Conservation (phyloP, 1,140 invertebrate genomes). For the Drosophila kurseongensis region DNA sequence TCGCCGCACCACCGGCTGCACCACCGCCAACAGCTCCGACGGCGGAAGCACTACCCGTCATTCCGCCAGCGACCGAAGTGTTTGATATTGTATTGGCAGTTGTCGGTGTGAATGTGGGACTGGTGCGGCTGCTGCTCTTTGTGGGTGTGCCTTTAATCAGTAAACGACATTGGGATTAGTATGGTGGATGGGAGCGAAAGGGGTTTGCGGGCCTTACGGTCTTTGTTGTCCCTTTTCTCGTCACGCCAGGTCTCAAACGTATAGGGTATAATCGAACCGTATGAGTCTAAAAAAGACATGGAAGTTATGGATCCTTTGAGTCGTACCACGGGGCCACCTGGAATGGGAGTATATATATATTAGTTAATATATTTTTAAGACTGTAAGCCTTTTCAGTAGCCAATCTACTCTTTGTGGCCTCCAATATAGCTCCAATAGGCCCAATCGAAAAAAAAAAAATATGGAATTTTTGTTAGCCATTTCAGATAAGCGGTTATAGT, state of each 20-base stretch:
- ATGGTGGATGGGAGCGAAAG: slow-evolving; percentile 34
- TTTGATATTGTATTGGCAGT: slow-evolving; percentile 84
- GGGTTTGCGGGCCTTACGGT: slow-evolving; percentile 85
- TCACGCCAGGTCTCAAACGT: slow-evolving; percentile 95
- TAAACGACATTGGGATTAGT: neutral
- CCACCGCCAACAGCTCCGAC: slow-evolving; percentile 26
- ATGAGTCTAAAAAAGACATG: slow-evolving; percentile 98
- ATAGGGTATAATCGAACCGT: slow-evolving; percentile 93
- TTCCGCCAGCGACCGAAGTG: slow-evolving; percentile 64
- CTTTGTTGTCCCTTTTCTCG: slow-evolving; percentile 89
- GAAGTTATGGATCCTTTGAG: slow-evolving; percentile 96
- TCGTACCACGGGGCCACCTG: slow-evolving; percentile 96
- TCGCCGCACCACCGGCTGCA: slow-evolving; percentile 19
- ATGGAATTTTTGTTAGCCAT: no score
- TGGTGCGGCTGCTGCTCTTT: slow-evolving; percentile 82
- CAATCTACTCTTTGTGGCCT: no score
- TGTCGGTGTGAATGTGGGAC: slow-evolving; percentile 83
- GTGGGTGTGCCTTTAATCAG: slow-evolving; percentile 66
- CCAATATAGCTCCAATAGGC: no score
- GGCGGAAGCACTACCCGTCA: slow-evolving; percentile 81
- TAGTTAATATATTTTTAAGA: no score
- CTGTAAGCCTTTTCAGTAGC: no score
- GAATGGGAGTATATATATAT: neutral
- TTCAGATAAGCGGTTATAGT: no score
- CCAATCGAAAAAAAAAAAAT: no score